A percentile compares a stretch with the other conserved stretches of the same genome.
Conservation (phyloP, 2,113 vertebrate genomes). For the Gambusia holbrooki region DNA sequence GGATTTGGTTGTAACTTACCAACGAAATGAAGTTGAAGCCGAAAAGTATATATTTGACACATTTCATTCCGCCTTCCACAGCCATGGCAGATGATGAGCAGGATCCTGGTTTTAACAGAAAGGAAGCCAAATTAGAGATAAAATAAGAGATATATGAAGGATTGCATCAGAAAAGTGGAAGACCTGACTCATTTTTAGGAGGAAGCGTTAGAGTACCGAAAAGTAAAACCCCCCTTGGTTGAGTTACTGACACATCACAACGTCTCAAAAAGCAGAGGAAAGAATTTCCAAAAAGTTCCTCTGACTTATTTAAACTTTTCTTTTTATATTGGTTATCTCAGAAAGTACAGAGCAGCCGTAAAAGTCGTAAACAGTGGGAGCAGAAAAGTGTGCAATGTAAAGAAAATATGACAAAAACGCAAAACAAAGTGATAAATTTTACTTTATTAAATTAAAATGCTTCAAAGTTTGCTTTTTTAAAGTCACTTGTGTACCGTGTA, state of each 20-base stretch:
- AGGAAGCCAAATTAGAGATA: background rate
- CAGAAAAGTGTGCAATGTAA: background rate
- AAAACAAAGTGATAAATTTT: background rate
- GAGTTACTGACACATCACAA: background rate
- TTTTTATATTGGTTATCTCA: background rate
- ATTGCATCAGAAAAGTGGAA: conserved; percentile 6
- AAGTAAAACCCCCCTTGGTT: background rate
- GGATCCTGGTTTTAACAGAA: conserved; percentile 38
- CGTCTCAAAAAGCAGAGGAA: background rate
- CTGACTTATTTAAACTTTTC: background rate
- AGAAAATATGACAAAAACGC: background rate
- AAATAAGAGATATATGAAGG: background rate
- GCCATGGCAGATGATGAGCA: conserved; percentile 75
- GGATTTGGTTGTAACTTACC: conserved; percentile 78
- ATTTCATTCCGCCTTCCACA: conserved; percentile 86
- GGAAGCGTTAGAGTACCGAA: background rate
- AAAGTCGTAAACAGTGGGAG: no score
- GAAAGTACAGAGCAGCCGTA: background rate
- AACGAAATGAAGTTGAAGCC: conserved; percentile 88
- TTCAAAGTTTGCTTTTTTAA: background rate
- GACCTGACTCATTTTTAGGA: conserved; percentile 26
- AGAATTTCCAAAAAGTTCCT: background rate
- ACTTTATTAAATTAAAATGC: background rate
- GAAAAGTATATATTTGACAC: conserved; percentile 86
- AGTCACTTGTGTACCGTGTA: background rate